Evolutionary conservation across 2,113 vertebrate genomes (phyloP), one percentile per base, ranked within the genome.

Genomic region (Catharus minimus): DNA sequence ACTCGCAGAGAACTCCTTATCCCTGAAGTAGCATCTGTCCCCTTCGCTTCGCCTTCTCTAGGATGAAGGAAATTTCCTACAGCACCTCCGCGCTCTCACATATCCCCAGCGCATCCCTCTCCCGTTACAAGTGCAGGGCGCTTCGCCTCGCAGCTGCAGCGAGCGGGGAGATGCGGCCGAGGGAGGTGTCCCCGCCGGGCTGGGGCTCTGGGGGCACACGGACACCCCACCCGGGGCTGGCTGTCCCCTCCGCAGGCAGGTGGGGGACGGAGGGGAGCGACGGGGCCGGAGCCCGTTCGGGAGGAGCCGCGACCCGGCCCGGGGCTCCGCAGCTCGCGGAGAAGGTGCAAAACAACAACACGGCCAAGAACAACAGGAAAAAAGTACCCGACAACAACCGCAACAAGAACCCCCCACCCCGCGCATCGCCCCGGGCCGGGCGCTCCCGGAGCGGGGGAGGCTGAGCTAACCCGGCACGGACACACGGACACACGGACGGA

Each of bases 361-460:
- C 73, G 26, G 49, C 58, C 10, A 55, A n/a, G 64, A 83, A 36
- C 77, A 62, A 18, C 22, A 16, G 33, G 22, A 7, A 69, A 82
- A 83, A 95, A 94, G 95, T 90, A 10, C 72, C 71, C 83, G 76
- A 44, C 83, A 65, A 79, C 39, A 86, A 32, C 28, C 61, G 44
- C 76, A n/a, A 8, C 72, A 41, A 18, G 57, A 53, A 8, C 38
- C 23, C 32, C 0, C 7, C 5, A 8, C 7, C 47, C 3, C 27
- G 36, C 7, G 26, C 47, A 64, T 8, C 47, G 60, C 58, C 72
- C 12, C 87, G 66, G 61, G 28, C 38, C 62, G 41, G 67, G 53
- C 24, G n/a, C 62, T 62, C 46, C 72, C 77, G 32, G 4, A 2
- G 28, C 41, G 15, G 24, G 21, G 43, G 64, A 65, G 3, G 21